Evolutionary conservation across 2,888 invertebrate species (phyloP).

Genomic region (Drosophila paramelanica): DNA sequence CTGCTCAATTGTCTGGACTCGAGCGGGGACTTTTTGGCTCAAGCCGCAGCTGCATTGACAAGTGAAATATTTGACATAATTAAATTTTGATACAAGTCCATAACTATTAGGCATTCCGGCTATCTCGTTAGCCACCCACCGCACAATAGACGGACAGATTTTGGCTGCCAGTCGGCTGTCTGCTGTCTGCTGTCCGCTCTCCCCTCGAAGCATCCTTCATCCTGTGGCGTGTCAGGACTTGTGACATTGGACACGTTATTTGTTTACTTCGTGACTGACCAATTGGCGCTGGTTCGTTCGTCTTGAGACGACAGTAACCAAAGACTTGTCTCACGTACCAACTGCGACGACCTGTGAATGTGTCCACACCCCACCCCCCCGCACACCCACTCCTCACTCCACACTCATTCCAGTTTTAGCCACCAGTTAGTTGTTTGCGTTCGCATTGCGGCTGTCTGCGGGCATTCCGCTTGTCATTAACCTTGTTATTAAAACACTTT

Average conservation of each 20-base stretch:
- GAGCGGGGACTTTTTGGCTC: conserved; percentile 24
- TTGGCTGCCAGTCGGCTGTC: neutral
- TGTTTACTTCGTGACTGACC: conserved; percentile 57
- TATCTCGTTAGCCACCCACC: conserved; percentile 33
- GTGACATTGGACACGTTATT: conserved; percentile 54
- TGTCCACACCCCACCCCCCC: neutral
- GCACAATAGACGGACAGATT: conserved; percentile 19
- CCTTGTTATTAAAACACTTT: conserved; percentile 84
- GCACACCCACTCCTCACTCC: neutral
- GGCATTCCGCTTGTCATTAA: conserved; percentile 83
- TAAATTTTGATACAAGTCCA: conserved; percentile 82
- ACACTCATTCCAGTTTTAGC: neutral
- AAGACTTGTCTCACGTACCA: conserved; percentile 60
- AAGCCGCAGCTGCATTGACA: conserved; percentile 69
- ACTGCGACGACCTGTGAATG: conserved; percentile 28
- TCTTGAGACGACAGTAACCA: conserved; percentile 33
- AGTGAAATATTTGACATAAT: conserved; percentile 83
- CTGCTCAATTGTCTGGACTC: conserved; percentile 16
- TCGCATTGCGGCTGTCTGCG: conserved; percentile 40
- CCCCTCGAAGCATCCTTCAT: conserved; percentile 7
- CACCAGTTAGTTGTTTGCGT: conserved; percentile 33
- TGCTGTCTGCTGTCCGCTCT: no score
- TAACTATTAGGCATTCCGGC: conserved; percentile 67
- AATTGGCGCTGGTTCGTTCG: conserved; percentile 14
- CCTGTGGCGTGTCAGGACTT: conserved; percentile 34